Base-by-base conservation (phyloP, 2,797 vertebrate genomes). In the Coregonus sp. region DNA sequence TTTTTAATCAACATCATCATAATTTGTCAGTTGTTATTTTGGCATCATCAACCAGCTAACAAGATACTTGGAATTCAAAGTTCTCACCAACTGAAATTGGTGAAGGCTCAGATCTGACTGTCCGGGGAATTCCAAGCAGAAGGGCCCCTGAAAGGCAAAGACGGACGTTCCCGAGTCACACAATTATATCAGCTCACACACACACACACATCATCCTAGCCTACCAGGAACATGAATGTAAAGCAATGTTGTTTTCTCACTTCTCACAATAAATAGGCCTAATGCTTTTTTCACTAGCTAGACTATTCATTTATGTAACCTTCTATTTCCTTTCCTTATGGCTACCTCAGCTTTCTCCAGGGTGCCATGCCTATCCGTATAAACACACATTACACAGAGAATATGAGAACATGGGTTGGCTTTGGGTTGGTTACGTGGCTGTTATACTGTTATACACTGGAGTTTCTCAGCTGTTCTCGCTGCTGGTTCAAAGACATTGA, bases 21-120 rank as follows among this genome's bases (percentile, higher is more conserved):
- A 69, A 75, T 86, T 90, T 85, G 91, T 72, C 72, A 79, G 72
- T 67, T 52, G 86, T 87, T 87, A 87, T 92, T 88, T 82, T 78
- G 81, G 83, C 90, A 92, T 91, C 88, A 93, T 63, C 20, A 85
- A 82, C 88, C 90, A 91, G 87, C 84, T 80, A 63, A 79, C 83
- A 91, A 90, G 82, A 93, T 90, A 79, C 80, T 75, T 89, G 89
- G 91, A 92, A 92, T 93, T 92, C 89, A 91, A 92, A 91, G 89
- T 80, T 92, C 92, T 95, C 94, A 95, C 94, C 94, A 95, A 95
- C 92, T 95, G 94, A 92, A 95, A 94, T 94, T 94, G 93, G 92
- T 94, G 93, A 93, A 95, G 93, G 92, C 90, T 93, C 92, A 94
- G 93, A 93, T 95, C 94, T 91, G 92, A 92, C 92, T 94, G 94